phyloP scores from a whole-genome alignment of 1,140 invertebrate species.

The Vanessa tameamea region DNA sequence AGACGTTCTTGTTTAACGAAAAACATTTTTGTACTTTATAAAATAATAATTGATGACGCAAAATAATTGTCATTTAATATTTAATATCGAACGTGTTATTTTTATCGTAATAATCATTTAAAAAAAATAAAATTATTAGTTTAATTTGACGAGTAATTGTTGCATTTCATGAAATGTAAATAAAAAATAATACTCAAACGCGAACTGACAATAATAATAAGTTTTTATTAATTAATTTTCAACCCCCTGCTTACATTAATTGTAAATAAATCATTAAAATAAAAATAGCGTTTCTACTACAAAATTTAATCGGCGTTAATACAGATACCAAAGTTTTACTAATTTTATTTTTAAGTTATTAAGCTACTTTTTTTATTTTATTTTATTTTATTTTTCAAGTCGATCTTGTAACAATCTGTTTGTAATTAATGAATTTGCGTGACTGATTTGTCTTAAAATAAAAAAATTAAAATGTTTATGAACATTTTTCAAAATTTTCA shows the following conservation, averaged over 20 bases:
- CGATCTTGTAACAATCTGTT: conserved; percentile 37
- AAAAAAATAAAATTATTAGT: conserved; percentile 2
- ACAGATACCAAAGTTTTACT: conserved; percentile 79
- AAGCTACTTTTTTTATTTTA: conserved; percentile 62
- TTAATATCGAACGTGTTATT: conserved; percentile 5
- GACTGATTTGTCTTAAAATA: conserved; percentile 21
- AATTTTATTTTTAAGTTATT: conserved; percentile 76
- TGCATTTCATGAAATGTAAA: conserved; percentile 60
- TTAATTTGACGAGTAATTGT: conserved; percentile 25
- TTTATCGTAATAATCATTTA: not conserved
- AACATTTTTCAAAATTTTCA: conserved; percentile 57
- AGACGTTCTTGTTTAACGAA: conserved; percentile 1
- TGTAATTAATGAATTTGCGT: conserved; percentile 27
- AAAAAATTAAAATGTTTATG: conserved; percentile 15
- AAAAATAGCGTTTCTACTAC: conserved; percentile 70
- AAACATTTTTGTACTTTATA: conserved; percentile 4
- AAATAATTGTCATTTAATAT: not conserved
- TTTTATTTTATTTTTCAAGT: conserved; percentile 51
- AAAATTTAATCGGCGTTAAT: conserved; percentile 77
- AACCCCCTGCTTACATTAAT: conserved; percentile 59
- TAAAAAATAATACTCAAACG: conserved; percentile 72
- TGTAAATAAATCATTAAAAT: conserved; percentile 73
- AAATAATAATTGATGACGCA: not conserved
- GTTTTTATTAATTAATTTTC: conserved; percentile 67
- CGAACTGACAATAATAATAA: conserved; percentile 78